Percentiles rank a stretch among this genome's conserved stretches.
Evolutionary conservation across 2,113 vertebrate genomes (phyloP).

Genomic region (Engystomops pustulosus): DNA sequence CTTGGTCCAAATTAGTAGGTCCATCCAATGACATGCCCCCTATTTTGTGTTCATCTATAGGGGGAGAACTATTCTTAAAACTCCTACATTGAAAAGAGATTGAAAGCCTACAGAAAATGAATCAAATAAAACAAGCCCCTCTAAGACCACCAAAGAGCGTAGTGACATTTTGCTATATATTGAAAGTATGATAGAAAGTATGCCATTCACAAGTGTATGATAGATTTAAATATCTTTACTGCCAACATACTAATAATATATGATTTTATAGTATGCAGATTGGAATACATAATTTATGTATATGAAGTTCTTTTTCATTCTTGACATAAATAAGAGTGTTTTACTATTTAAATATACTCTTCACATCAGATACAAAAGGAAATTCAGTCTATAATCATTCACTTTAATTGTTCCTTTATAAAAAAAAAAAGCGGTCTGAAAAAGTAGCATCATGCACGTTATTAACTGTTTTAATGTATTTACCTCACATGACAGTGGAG

Average conservation of each 20-base stretch:
- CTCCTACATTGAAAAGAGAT: no score
- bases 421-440: background rate
- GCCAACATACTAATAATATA: background rate
- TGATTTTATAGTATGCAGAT: background rate
- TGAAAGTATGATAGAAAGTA: background rate
- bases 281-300: background rate
- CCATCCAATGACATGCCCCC: no score
- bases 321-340: background rate
- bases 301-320: background rate
- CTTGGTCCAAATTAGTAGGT: no score
- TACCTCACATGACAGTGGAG: slow-evolving; percentile 8
- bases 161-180: background rate
- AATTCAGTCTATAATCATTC: background rate
- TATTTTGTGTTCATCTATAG: no score
- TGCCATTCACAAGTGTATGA: background rate
- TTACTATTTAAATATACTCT: background rate
- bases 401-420: background rate
- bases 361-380: background rate
- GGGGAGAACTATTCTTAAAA: no score
- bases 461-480: slow-evolving; percentile 3
- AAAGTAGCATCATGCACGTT: background rate
- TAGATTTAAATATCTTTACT: background rate
- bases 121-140: no score
- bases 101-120: no score
- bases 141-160: no score